A percentile compares a stretch with the other conserved stretches of the same genome.
Evolutionary conservation across 1,140 invertebrate genomes (phyloP).

Genomic region (Halesus radiatus): DNA sequence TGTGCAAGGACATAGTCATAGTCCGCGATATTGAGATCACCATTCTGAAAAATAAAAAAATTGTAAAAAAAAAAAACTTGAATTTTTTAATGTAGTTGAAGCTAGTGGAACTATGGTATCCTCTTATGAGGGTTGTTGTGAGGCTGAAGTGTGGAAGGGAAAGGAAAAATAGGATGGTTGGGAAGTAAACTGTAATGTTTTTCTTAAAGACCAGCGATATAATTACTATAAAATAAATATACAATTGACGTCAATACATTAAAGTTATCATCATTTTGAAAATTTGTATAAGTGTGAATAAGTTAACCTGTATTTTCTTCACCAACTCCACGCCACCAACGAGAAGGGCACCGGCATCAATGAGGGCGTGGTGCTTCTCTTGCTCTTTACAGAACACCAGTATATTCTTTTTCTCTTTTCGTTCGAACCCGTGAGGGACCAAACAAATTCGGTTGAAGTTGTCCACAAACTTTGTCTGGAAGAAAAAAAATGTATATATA

Average conservation of each 20-base stretch:
- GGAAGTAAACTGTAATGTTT: too few relatives aligned
- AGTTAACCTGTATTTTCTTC: conserved; percentile 79
- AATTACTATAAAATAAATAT: too few relatives aligned
- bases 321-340: conserved; percentile 80
- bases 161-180: not conserved
- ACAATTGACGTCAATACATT: too few relatives aligned
- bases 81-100: not conserved
- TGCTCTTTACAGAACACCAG: conserved; percentile 80
- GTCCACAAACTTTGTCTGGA: conserved; percentile 75
- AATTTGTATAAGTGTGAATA: not conserved
- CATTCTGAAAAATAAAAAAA: conserved; percentile 69
- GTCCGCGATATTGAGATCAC: conserved; percentile 77
- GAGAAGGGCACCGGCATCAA: conserved; percentile 77
- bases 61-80: not conserved
- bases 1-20: conserved; percentile 83
- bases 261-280: not conserved
- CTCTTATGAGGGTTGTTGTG: too few relatives aligned
- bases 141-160: too few relatives aligned
- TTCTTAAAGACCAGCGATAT: too few relatives aligned
- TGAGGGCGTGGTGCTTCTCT: conserved; percentile 72
- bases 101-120: too few relatives aligned
- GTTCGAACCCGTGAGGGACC: conserved; percentile 77
- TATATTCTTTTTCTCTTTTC: conserved; percentile 74
- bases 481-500: too few relatives aligned
- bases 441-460: conserved; percentile 74